A percentile compares a stretch with the other conserved stretches of the same genome.
phyloP scores from a whole-genome alignment of 1,140 invertebrate genomes.

The Drosophila burlai region DNA sequence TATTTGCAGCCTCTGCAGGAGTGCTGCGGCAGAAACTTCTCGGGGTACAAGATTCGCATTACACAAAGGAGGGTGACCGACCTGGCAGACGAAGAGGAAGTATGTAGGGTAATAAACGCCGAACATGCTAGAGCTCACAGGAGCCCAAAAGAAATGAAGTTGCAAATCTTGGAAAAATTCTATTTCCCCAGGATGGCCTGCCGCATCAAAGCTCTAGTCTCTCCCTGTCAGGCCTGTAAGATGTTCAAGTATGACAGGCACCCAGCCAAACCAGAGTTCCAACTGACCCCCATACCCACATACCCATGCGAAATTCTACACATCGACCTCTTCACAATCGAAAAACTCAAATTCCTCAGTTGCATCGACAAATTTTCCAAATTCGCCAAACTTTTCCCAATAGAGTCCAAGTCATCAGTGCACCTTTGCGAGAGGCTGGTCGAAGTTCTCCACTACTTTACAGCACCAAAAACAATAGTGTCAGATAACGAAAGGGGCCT shows the following conservation, averaged over 20 bases:
- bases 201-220: not conserved
- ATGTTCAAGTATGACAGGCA: not conserved
- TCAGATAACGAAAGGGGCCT: too few relatives aligned
- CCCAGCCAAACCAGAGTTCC: not conserved
- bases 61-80: too few relatives aligned
- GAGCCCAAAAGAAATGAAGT: constrained; percentile 1
- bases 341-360: not conserved
- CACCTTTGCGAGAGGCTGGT: constrained; percentile 6
- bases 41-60: too few relatives aligned
- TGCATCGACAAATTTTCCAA: constrained; percentile 7
- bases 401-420: constrained; percentile 5
- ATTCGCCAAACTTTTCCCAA: constrained; percentile 2
- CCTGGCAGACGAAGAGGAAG: too few relatives aligned
- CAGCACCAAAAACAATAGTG: too few relatives aligned
- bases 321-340: not conserved
- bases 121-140: constrained; percentile 2
- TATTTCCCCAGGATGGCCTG: constrained; percentile 26
- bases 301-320: constrained; percentile 1
- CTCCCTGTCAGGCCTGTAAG: not conserved
- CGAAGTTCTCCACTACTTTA: constrained; percentile 8
- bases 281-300: not conserved
- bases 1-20: too few relatives aligned
- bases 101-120: too few relatives aligned
- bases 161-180: constrained; percentile 7
- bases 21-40: too few relatives aligned